Conservation (phyloP, 2,888 invertebrate genomes). For the Macrophya annulata region DNA sequence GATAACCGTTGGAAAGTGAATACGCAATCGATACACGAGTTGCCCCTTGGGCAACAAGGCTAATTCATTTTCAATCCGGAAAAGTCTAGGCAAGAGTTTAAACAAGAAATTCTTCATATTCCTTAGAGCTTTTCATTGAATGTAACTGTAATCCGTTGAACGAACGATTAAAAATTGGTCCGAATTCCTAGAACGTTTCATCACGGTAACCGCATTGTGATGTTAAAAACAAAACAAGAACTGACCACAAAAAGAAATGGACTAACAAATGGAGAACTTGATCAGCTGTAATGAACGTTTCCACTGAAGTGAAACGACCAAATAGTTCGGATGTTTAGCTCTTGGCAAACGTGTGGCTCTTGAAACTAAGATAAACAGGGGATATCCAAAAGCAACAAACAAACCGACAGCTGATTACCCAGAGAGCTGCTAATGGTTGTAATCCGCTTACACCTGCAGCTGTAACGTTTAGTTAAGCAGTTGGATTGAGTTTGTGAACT, state of each 20-base stretch:
- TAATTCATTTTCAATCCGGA: constrained; percentile 24
- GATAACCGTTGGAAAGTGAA: constrained; percentile 37
- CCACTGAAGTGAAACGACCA: constrained; percentile 43
- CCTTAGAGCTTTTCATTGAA: constrained; percentile 8
- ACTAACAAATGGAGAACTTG: constrained; percentile 36
- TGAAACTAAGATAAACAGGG: constrained; percentile 34
- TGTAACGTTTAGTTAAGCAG: constrained; percentile 25
- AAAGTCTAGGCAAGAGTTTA: neutral
- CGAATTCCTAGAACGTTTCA: constrained; percentile 29
- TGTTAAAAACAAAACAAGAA: constrained; percentile 25
- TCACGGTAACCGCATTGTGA: constrained; percentile 26
- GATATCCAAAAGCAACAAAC: constrained; percentile 40
- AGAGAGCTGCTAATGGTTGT: constrained; percentile 31
- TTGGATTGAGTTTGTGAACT: constrained; percentile 40
- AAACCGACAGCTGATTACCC: constrained; percentile 41
- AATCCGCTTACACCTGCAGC: constrained; percentile 28
- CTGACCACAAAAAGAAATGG: constrained; percentile 1
- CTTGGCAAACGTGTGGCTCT: constrained; percentile 28
- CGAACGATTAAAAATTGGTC: constrained; percentile 28
- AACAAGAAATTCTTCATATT: neutral
- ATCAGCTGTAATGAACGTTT: constrained; percentile 48
- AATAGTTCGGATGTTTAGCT: constrained; percentile 17
- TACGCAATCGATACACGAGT: constrained; percentile 31
- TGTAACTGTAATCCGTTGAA: constrained; percentile 26
- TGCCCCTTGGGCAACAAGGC: neutral